Percentiles rank a stretch among this genome's conserved stretches.
phyloP scores from a whole-genome alignment of 2,888 invertebrate species.

The Atrina japonica region DNA sequence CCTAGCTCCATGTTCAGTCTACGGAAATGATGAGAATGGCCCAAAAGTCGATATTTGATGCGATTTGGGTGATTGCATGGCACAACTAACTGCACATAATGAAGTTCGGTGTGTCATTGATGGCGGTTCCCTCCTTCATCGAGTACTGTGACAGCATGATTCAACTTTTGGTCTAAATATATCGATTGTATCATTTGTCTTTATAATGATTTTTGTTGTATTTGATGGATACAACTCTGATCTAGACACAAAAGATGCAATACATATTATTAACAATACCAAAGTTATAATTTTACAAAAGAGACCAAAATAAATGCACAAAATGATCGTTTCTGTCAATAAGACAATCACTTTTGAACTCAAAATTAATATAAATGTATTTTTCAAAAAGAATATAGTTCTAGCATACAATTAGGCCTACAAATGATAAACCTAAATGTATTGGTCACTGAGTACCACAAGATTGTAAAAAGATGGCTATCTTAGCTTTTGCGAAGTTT shows the following conservation, averaged over 20 bases:
- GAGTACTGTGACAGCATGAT: not conserved
- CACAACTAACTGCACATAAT: not conserved
- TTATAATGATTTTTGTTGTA: constrained; percentile 23
- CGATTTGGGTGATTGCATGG: not conserved
- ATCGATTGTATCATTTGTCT: not conserved
- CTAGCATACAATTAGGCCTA: no score
- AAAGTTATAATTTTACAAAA: no score
- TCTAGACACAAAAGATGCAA: constrained; percentile 57
- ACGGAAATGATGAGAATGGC: not conserved
- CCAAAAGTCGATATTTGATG: not conserved
- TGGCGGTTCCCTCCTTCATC: constrained; percentile 6
- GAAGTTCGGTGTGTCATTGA: not conserved
- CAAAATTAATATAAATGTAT: no score
- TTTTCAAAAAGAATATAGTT: no score
- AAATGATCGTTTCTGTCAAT: no score
- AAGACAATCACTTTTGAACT: no score
- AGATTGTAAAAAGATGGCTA: no score
- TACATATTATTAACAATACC: constrained; percentile 38
- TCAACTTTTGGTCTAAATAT: not conserved
- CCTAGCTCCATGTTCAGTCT: not conserved
- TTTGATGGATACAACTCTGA: constrained; percentile 62
- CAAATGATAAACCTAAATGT: no score
- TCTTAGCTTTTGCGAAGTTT: no score
- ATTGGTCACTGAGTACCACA: no score
- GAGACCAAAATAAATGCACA: no score